Evolutionary conservation across 92 coral and sea anemone genomes (phyloP), one percentile per base, ranked within the genome.

Genomic region (Palythoa grandis): DNA sequence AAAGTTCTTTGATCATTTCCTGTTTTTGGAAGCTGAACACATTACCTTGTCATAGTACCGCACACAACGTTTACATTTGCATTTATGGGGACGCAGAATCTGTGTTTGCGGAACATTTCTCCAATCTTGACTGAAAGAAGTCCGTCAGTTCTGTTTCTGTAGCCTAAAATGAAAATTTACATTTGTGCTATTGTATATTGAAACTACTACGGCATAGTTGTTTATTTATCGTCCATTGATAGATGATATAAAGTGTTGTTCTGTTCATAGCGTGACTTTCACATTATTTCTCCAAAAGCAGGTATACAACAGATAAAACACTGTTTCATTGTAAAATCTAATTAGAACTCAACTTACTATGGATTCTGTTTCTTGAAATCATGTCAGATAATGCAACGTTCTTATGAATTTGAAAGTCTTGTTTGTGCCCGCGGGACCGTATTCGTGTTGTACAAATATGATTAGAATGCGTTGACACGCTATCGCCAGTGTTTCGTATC

Each of bases 401-500:
- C 56, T 63, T 80, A 12, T 80, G 74, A 80, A 80, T 54, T 67
- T 43, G 85, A 43, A 43, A 25, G 85, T 70, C 61, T 67, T 80
- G 85, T 48, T 80, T 80, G 74, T 80, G 85, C 85, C 85, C 58
- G 85, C 74, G 85, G 74, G 74, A 66, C 74, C 72, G 82, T 76
- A 29, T 80, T 80, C 74, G 75, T 78, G 83, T 78, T 48, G 23
- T 65, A 66, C 74, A 80, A 80, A 80, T 68, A 80, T 48, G 75
- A 65, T 80, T 48, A 80, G 85, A 80, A 80, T 80, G 54, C 58
- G 73, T 70, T 43, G 61, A 48, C 85, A 80, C 85, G 85, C 83
- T 78, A 78, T 60, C 71, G 70, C 47, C 19, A 39, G 20, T 52
- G 39, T 43, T 48, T 79, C 72, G 19, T 63, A 60, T 61, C 16